Base-by-base conservation (phyloP, 2,797 vertebrate species). In the Onychomys torridus region DNA sequence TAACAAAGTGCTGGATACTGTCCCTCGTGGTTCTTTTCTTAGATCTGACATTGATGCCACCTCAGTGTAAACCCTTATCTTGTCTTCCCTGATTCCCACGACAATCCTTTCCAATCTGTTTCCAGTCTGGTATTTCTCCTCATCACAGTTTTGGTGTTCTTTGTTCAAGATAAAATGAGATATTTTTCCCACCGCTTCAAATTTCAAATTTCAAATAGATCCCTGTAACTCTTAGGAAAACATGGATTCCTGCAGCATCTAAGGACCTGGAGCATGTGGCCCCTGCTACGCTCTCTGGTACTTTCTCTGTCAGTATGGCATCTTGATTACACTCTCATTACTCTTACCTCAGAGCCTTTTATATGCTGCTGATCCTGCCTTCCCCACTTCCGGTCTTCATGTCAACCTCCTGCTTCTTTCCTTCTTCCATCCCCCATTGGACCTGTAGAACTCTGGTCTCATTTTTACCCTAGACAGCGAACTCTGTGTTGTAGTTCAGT, bases 161-260 rank as follows among this genome's bases (percentile, higher is more conserved):
- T 85, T 75, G 55, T 85, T 89, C 82, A 86, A 94, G n/a, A 71
- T 1, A 25, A 77, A 29, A 85, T 49, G 37, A 37, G 81, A 49
- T 82, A 65, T n/a, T 90, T 77, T 77, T 16, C 46, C 32, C 57
- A 43, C 16, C n/a, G 12, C 69, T 75, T 92, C 37, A 57, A 82
- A 94, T 82, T 75, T 92, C 37, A 57, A 82, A 94, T 82, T 90
- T 32, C 76, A 71, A 86, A 76, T 11, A 92, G 75, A 86, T 63
- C 0, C 16, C 49, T 8, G 46, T 3, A 0, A 16, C 9, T 29
- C 75, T 89, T 92, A 37, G 59, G n/a, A 75, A 89, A 46, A n/a
- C 10, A 32, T 14, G 81, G 23, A 49, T 89, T 79, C 37, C 65
- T 67, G n/a, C 37, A 55, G 55, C 49, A 81, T 19, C 89, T 34